Evolutionary conservation across 2,113 vertebrate genomes (phyloP), one percentile per base, ranked within the genome.

Genomic region (Oryzias javanicus): DNA sequence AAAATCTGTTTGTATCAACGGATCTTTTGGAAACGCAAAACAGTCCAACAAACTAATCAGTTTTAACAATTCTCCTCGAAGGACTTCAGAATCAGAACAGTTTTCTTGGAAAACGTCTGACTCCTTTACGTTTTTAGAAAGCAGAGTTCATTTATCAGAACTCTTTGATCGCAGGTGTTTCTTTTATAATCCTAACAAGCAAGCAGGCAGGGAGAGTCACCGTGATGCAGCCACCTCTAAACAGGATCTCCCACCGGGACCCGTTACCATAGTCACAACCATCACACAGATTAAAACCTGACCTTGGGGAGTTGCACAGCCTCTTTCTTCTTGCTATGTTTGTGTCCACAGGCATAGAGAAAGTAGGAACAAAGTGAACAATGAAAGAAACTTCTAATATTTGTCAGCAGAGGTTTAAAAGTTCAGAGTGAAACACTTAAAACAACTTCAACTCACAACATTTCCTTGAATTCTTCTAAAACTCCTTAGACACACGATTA

Each of bases 241-340:
- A 74, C 58, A 69, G 44, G 40, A 47, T 45, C 35, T 22, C 49
- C 86, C 81, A 82, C 10, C 17, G 85, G 76, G 89, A 77, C 61
- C 29, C 52, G 89, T 91, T 89, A 72, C 88, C 89, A 67, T 89
- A 75, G 89, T 76, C 82, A 78, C 84, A 89, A 91, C 86, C 90
- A 89, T 85, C 80, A 86, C 87, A 81, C 59, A 60, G 49, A 74
- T 55, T 63, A 64, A 59, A 77, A 67, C 44, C 50, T 61, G 54
- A 68, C 83, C 82, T 61, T 35, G 40, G 78, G 83, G 86, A 70
- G 78, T 76, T 56, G 60, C 59, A 61, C 46, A 51, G 42, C 47
- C 58, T 64, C 61, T 63, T 67, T 66, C 51, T 54, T 76, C 56
- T 80, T 60, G 58, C 62, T 58, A 19, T 56, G 71, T 41, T 76